Base-by-base conservation (phyloP, 2,888 invertebrate species). In the Drosophila phalerata region DNA sequence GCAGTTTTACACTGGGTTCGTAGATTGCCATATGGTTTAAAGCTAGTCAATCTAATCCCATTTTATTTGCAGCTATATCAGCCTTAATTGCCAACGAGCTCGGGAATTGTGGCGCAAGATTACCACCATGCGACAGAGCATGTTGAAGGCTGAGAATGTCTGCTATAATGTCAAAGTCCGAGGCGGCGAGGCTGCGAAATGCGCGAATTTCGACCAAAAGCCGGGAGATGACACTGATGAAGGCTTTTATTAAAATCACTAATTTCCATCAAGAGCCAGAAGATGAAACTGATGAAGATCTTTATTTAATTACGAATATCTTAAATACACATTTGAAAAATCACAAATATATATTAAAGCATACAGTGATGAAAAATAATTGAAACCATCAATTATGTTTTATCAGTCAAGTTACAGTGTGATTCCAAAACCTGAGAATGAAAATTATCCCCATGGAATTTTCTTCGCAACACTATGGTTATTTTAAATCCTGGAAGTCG, bases 111-210 rank as follows among this genome's bases (percentile, higher is more conserved):
- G 94, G 13, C 94, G 95, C 32, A 98, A 98, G 92, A 92, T 96
- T 51, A 93, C 93, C 40, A 95, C 95, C 0, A 94, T 97, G 52
- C 94, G 95, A 42, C 95, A 96, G 80, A 97, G 97, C 90, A 94
- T 97, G 43, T 84, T 94, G 1, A 98, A 98, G 93, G 96, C 97
- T 87, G 98, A 98, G 91, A 94, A 95, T 73, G 96, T 97, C 0
- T 96, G 97, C 89, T 97, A 97, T 86, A 96, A 96, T 10, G 94
- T 97, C 19, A 94, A 95, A 78, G 95, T 97, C 1, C 94, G 97
- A 28, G 97, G 97, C 0, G 95, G 96, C 0, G 97, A 97, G 92
- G 95, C 97, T 5, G 92, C 92, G 0, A 92, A 92, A 94, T 90
- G 95, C 9, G 75, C 90, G 2, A 81, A 85, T 15, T 83, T 90